These are phyloP conservation scores for Xestia c-nigrum DNA, from an alignment of 2,888 invertebrate species.

Conservation along the genomic window DNA sequence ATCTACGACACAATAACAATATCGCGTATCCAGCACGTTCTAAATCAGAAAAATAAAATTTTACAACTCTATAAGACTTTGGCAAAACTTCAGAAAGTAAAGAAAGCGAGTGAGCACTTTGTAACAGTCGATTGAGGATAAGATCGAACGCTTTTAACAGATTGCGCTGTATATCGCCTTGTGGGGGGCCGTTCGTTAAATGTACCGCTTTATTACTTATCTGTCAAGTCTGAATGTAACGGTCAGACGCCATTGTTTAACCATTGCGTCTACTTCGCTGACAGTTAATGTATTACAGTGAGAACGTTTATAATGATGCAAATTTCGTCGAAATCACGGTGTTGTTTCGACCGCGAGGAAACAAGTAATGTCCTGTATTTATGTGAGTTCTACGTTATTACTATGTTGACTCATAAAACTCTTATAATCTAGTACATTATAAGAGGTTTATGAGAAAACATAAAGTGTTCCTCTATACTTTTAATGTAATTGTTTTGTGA, in stretches of 20 bases:
- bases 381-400: not conserved
- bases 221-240: no score
- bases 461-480: not conserved
- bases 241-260: no score
- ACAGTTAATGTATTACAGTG: no score
- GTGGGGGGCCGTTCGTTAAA: slow-evolving; percentile 7
- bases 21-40: not conserved
- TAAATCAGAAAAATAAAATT: slow-evolving; percentile 1
- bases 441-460: not conserved
- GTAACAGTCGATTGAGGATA: slow-evolving; percentile 8
- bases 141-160: slow-evolving; percentile 32
- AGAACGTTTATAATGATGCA: slow-evolving; percentile 12
- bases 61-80: not conserved
- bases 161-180: slow-evolving; percentile 19
- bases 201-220: slow-evolving; percentile 19
- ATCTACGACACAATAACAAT: slow-evolving; percentile 2
- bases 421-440: no score
- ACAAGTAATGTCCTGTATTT: slow-evolving; percentile 5
- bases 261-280: no score
- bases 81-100: slow-evolving; percentile 5
- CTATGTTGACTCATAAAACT: not conserved
- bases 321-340: slow-evolving; percentile 10
- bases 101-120: slow-evolving; percentile 17
- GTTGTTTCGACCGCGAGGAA: not conserved
- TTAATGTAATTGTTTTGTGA: no score